phyloP scores from a whole-genome alignment of 2,797 vertebrate genomes.

The Enteromius viviparus region DNA sequence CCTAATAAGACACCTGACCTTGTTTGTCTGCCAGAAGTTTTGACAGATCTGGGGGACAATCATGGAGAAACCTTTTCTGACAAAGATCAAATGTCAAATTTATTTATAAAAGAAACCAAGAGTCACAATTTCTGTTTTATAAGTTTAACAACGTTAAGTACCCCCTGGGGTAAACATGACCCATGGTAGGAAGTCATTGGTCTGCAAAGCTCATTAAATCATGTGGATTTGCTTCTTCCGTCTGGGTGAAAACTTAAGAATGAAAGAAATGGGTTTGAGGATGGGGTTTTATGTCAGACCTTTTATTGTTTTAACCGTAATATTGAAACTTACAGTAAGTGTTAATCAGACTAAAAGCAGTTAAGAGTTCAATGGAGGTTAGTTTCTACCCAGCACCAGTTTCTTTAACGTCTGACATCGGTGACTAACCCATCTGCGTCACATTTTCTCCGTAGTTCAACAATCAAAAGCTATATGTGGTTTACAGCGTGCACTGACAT shows the following conservation, averaged over 20 bases:
- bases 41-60: neutral
- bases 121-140: neutral
- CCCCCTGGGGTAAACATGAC: neutral
- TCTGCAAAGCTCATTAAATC: neutral
- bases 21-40: neutral
- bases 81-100: neutral
- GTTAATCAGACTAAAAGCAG: neutral
- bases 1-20: neutral
- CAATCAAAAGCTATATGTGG: neutral
- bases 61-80: neutral
- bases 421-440: slow-evolving; percentile 15
- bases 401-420: neutral
- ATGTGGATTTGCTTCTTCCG: neutral
- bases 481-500: slow-evolving; percentile 37
- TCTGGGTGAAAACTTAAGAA: neutral
- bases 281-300: neutral
- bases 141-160: neutral
- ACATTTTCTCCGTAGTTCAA: neutral
- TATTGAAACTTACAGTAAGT: neutral
- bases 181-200: neutral
- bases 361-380: neutral
- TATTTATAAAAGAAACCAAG: neutral
- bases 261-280: neutral
- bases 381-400: neutral
- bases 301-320: neutral